Evolutionary conservation across 2,888 invertebrate species (phyloP).

Genomic region (Deroplatys truncata): DNA sequence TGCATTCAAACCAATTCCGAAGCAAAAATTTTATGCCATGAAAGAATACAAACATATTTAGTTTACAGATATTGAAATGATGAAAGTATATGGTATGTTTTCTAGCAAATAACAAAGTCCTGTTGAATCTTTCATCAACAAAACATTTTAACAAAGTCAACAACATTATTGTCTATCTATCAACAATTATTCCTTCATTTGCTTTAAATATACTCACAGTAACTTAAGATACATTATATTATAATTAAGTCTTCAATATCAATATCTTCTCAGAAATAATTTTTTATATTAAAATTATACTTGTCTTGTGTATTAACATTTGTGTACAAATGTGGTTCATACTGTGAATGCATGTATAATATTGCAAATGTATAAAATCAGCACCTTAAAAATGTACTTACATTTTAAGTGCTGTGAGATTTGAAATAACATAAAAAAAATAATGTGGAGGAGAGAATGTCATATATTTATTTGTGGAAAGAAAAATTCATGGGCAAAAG

Average conservation of each 20-base stretch:
- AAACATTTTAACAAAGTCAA: slow-evolving; percentile 18
- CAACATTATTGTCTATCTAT: slow-evolving; percentile 28
- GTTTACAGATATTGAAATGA: neutral
- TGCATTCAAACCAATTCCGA: neutral
- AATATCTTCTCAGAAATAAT: neutral
- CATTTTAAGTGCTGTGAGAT: neutral
- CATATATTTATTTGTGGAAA: neutral
- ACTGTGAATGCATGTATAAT: slow-evolving; percentile 6
- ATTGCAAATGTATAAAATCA: slow-evolving; percentile 13
- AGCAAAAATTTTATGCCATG: neutral
- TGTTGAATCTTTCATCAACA: slow-evolving; percentile 15
- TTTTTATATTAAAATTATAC: slow-evolving; percentile 15
- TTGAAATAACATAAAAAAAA: slow-evolving; percentile 1
- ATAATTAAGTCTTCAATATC: neutral
- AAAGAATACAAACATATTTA: neutral
- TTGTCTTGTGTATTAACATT: neutral
- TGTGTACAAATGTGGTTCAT: slow-evolving; percentile 1
- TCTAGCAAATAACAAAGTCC: neutral
- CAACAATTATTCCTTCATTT: slow-evolving; percentile 20
- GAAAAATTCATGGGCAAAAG: neutral
- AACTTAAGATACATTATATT: neutral
- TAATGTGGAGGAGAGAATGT: neutral
- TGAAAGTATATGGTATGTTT: neutral
- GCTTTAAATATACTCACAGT: slow-evolving; percentile 1
- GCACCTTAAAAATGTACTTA: neutral